Base-by-base conservation (phyloP, 2,888 invertebrate species). In the Drosophila eohydei region DNA sequence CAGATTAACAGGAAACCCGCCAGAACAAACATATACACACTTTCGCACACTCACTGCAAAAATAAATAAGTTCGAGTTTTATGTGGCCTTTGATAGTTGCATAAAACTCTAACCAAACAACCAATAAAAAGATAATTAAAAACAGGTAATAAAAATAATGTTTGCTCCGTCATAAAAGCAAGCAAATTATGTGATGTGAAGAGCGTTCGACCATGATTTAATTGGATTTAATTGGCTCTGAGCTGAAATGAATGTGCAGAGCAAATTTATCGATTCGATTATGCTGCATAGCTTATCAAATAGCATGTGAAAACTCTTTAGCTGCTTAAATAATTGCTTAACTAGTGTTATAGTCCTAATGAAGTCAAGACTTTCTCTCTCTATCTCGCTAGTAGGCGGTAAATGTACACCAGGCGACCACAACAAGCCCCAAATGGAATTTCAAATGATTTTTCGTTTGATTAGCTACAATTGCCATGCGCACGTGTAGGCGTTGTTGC, bases 91-190 rank as follows among this genome's bases (percentile, higher is more conserved):
- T 58, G 72, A 44, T 48, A 61, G 46, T 68, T 57, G 70, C 58
- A 68, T 50, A 56, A 59, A 51, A 56, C 57, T 61, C 61, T 70
- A 46, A n/a, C 28, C 58, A 70, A 64, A 58, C 57, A 72, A 46
- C 64, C 57, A 61, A 61, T 65, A 57, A 57, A 65, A 69, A 46
- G 51, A 48, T 40, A 74, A 72, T 77, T 79, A 81, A 79, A 81
- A 77, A 81, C 75, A 66, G 72, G 66, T 69, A 75, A 80, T 81
- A 72, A 69, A 79, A 66, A 75, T 78, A 66, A 81, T 74, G 64
- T 66, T 26, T 54, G 16, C 51, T 60, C 55, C 28, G 57, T 54
- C 70, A 68, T 79, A 70, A 77, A 73, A 74, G 52, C 55, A 4
- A 26, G 30, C 14, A 21, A 21, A 32, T 3, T 3, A 21, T 43